Conservation (phyloP, 2,797 vertebrate species). For the Numenius phaeopus region DNA sequence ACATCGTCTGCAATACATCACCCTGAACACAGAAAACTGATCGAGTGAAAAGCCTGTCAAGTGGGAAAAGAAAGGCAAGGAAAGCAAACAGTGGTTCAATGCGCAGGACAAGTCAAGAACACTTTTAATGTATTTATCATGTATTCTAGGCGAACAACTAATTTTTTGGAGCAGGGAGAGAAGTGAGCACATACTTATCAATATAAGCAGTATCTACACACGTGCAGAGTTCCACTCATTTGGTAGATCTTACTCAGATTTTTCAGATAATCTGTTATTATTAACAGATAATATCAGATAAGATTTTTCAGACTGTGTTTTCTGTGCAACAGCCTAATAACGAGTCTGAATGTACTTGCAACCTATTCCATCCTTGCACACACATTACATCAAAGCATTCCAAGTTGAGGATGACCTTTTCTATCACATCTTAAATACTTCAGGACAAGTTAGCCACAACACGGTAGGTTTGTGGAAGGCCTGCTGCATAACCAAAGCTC, state of each 20-base stretch:
- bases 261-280: background rate
- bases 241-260: background rate
- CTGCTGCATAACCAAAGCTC: background rate
- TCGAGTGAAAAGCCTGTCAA: background rate
- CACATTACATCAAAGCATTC: background rate
- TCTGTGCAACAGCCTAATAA: background rate
- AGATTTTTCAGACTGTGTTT: background rate
- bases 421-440: background rate
- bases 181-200: background rate
- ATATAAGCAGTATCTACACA: background rate
- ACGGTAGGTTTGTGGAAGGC: background rate
- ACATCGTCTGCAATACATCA: background rate
- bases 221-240: background rate
- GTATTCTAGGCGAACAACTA: background rate
- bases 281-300: background rate
- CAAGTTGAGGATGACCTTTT: background rate
- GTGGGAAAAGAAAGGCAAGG: background rate
- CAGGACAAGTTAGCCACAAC: background rate
- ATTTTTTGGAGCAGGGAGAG: background rate
- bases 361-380: background rate
- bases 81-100: background rate
- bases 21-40: background rate
- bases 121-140: background rate
- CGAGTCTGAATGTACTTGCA: background rate
- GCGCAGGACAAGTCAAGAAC: background rate